These are phyloP conservation scores for Muraenolepis orangiensis DNA, from an alignment of 2,797 vertebrate genomes.

Conservation along the genomic window DNA sequence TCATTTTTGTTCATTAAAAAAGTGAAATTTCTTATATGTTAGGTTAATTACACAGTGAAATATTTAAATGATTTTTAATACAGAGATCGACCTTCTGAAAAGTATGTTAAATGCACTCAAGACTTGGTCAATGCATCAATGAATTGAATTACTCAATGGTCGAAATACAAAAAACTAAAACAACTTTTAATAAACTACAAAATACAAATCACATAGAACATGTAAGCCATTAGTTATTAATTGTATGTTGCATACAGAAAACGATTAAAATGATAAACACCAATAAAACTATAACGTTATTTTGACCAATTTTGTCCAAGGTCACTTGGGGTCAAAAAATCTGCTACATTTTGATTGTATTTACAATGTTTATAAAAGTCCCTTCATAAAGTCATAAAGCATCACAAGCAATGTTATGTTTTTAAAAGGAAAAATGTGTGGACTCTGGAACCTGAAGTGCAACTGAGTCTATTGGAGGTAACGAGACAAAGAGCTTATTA, in stretches of 20 bases:
- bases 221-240: not conserved
- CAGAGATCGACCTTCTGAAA: too few relatives aligned
- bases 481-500: not conserved
- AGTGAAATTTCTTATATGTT: too few relatives aligned
- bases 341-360: not conserved
- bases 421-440: not conserved
- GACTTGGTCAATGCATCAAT: not conserved
- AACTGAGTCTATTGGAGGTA: not conserved
- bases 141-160: not conserved
- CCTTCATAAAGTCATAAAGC: conserved; percentile 23
- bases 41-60: too few relatives aligned
- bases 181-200: not conserved
- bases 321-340: not conserved
- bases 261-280: not conserved
- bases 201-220: not conserved
- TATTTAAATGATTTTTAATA: too few relatives aligned
- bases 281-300: not conserved
- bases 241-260: not conserved
- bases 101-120: too few relatives aligned
- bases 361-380: conserved; percentile 30
- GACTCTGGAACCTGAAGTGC: not conserved
- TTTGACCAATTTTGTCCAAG: not conserved
- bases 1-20: too few relatives aligned
- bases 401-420: not conserved
- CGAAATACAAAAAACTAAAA: not conserved